A percentile compares a stretch with the other conserved stretches of the same genome.
Conservation (phyloP, 2,888 invertebrate species). For the Drosophila kanekoi region DNA sequence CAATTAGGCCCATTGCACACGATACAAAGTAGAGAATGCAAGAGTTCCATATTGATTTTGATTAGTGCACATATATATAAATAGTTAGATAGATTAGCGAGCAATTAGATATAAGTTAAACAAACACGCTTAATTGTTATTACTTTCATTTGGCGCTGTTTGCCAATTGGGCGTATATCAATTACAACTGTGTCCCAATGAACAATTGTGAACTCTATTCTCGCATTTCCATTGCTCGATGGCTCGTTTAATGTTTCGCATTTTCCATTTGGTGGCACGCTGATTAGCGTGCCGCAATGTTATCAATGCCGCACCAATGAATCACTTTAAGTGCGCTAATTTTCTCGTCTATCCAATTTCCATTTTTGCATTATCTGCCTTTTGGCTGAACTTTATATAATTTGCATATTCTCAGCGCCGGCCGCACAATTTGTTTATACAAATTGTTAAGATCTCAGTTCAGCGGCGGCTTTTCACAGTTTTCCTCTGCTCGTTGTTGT, state of each 20-base stretch:
- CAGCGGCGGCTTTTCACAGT: slow-evolving; percentile 13
- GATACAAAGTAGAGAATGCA: no score
- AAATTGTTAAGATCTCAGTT: slow-evolving; percentile 67
- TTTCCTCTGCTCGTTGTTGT: neutral
- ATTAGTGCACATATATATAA: neutral
- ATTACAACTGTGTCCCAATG: neutral
- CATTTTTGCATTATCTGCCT: slow-evolving; percentile 21
- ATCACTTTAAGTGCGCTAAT: slow-evolving; percentile 70
- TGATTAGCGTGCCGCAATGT: slow-evolving; percentile 68
- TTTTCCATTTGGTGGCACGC: slow-evolving; percentile 43
- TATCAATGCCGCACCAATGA: slow-evolving; percentile 68
- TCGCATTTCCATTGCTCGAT: slow-evolving; percentile 40
- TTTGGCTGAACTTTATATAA: slow-evolving; percentile 24
- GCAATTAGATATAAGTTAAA: neutral
- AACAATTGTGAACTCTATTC: slow-evolving; percentile 32
- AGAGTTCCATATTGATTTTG: neutral
- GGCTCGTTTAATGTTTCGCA: slow-evolving; percentile 39
- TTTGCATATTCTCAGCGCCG: slow-evolving; percentile 49
- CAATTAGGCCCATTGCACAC: no score
- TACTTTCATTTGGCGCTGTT: neutral
- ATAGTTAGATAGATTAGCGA: slow-evolving; percentile 2
- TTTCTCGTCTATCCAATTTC: slow-evolving; percentile 45
- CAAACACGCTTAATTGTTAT: slow-evolving; percentile 7
- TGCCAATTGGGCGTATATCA: slow-evolving; percentile 22
- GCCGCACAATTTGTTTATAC: slow-evolving; percentile 62